Evolutionary conservation across 2,888 invertebrate species (phyloP), one percentile per base, ranked within the genome.

Genomic region (Eupeodes luniger): DNA sequence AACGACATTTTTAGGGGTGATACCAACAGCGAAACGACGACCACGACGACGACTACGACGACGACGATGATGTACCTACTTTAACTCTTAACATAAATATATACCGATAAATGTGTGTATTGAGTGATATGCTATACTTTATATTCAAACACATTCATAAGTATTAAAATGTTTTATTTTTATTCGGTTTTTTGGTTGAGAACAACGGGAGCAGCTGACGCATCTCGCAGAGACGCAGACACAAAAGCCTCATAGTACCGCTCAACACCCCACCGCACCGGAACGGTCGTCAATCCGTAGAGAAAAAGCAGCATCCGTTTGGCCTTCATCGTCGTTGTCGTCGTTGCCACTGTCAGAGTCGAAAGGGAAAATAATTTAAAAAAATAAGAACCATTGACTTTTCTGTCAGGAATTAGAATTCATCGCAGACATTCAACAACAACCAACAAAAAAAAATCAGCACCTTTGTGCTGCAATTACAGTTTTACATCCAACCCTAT

Each of bases 141-240:
- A 47, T 10, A 62, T 66, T 40, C 62, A 76, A 62, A 77, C 16
- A 77, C 55, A 53, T 44, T 51, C 64, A 66, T 5, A 27, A 55
- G 10, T 47, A 47, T 27, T 40, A 40, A 40, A 44, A 75, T 53
- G 14, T 83, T 83, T 70, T 86, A 61, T 87, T 80, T 72, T 61
- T 57, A 47, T 72, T 72, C 9, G 27, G 47, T 57, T n/a, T 51
- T 70, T 5, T 44, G 77, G 55, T 78, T 85, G 62, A 27, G 27
- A 82, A 78, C 64, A 81, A 76, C 69, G 67, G 57, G 55, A 79
- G 83, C 86, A 87, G 86, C 86, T 87, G 86, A 87, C 80, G 75
- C 76, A 70, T 87, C 59, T 72, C 83, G 55, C 85, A 81, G 66
- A 70, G 66, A 81, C 83, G 55, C 85, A 81, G 70, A 70, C 70